Evolutionary conservation across 1,140 invertebrate genomes (phyloP).

Genomic region (Zelostemma sp.): DNA sequence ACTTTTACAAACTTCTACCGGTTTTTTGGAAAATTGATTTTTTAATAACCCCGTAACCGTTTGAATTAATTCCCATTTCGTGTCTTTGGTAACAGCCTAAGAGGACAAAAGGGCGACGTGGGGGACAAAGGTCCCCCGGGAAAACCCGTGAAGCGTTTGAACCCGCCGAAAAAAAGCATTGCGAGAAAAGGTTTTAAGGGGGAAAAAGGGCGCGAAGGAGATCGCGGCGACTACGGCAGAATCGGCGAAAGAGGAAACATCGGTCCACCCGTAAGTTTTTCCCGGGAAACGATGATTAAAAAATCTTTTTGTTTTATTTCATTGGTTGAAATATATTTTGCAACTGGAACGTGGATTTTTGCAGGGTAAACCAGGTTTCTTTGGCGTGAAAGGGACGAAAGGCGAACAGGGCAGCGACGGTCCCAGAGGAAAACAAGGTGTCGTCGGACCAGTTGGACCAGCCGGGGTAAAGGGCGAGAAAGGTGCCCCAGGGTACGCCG

Average conservation of each 20-base stretch:
- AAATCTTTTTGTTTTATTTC: not conserved
- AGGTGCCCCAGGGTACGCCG: conserved; percentile 84
- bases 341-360: conserved; percentile 4
- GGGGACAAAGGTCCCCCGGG: conserved; percentile 68
- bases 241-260: conserved; percentile 73
- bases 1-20: too few species aligned
- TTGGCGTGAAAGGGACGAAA: conserved; percentile 74
- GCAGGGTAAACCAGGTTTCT: conserved; percentile 58
- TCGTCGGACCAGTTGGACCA: conserved; percentile 71
- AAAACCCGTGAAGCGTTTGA: conserved; percentile 28
- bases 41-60: too few species aligned
- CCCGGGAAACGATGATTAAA: conserved; percentile 6
- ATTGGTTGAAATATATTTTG: not conserved
- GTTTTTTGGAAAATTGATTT: too few species aligned
- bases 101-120: conserved; percentile 62
- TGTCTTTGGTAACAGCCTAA: not conserved
- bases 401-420: conserved; percentile 71
- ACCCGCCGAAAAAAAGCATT: conserved; percentile 22
- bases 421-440: conserved; percentile 67
- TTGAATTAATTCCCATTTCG: not conserved
- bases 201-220: conserved; percentile 71
- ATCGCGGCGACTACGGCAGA: conserved; percentile 71
- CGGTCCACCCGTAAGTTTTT: conserved; percentile 70
- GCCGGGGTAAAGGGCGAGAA: conserved; percentile 82
- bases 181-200: conserved; percentile 69